Evolutionary conservation across 2,797 vertebrate species (phyloP), one percentile per base, ranked within the genome.

Genomic region (Phoxinus dragarum): DNA sequence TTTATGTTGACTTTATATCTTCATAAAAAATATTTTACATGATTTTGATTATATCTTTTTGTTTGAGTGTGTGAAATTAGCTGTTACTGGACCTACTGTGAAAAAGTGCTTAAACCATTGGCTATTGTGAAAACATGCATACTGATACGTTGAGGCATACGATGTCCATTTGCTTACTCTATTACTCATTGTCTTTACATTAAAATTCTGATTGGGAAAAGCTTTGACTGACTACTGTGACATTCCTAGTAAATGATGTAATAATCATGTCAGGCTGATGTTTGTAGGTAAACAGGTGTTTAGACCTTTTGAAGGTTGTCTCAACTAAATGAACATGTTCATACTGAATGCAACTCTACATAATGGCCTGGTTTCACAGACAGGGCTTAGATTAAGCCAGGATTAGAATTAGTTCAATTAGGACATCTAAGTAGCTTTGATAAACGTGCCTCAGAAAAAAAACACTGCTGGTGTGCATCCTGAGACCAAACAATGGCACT

Each of bases 181-280:
- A 40, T 23, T 77, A 27, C 36, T 40, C 19, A 10, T 42, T 78
- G 34, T 34, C 21, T 56, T 76, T 19, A 19, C 19, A 61, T 78
- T 61, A 78, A 78, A 78, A 27, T 11, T 42, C 12, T 42, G 23
- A 61, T 59, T 59, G 47, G 69, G 23, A 27, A 77, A 77, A 77
- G 21, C 36, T 42, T 61, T 61, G 75, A 34, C 6, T n/a, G 52
- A 59, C 36, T 27, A 52, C 72, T 56, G n/a, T 42, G 21, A 14
- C 1, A 3, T 59, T 5, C 6, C 36, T 61, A 6, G 54, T 77
- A 6, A 44, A 27, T 27, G 5, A 8, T 38, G 4, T 14, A 36
- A 56, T 56, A 76, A 36, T 54, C 11, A 36, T 23, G 42, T 31
- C 23, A 8, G 40, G 14, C 7, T 73, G n/a, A 31, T 17, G 1